Base-by-base conservation (phyloP, 2,797 vertebrate genomes). In the Heliangelus exortis region DNA sequence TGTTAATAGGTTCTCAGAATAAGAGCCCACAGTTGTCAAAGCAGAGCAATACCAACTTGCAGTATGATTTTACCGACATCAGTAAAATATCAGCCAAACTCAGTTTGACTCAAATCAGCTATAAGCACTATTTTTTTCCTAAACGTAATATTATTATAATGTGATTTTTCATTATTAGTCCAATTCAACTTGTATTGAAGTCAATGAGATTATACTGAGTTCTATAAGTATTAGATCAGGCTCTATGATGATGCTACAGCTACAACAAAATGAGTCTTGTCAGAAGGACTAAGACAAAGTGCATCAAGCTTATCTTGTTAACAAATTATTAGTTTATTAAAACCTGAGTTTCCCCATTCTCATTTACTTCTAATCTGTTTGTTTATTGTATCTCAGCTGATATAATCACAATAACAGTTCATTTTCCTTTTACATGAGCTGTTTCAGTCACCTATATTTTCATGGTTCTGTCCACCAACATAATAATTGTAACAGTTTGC, bases 81-180 rank as follows among this genome's bases (percentile, higher is more conserved):
- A 96, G 91, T 96, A 96, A 95, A 95, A 92, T 67, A 94, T 88
- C 90, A 97, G 71, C 89, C 89, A 96, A 96, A 96, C 62, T 92
- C 89, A 69, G 66, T 92, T 87, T 96, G 95, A 96, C 92, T 96
- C 82, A 95, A 92, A 96, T 96, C 96, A 96, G 89, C 93, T 95
- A 95, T 93, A 96, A 97, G 93, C 93, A 88, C 83, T 91, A 93
- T 91, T 96, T 96, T 96, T 95, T 97, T 88, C 31, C 68, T 71
- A 93, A 96, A 93, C 41, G 59, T 96, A 95, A 92, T 90, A 95
- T 96, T 88, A 96, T 88, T 96, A 92, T 96, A 92, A 97, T 95
- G 89, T 2, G 63, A 95, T 96, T 96, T 94, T 94, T 96, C 91
- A 93, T 96, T 96, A 96, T 96, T 96, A 96, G 94, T 94, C 76